Evolutionary conservation across 2,888 invertebrate genomes (phyloP).

Genomic region (Argyresthia goedartella): DNA sequence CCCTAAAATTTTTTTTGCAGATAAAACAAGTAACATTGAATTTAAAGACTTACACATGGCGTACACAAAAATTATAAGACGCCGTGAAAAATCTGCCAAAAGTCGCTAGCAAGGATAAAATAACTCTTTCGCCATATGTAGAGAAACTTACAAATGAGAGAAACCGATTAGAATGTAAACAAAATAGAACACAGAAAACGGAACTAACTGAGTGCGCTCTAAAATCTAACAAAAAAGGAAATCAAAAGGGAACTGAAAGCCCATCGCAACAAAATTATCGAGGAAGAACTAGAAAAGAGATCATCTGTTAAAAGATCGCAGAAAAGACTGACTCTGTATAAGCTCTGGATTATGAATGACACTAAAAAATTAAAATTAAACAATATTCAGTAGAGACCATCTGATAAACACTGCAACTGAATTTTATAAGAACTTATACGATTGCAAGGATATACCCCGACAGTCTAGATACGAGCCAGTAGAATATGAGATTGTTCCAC

Average conservation of each 20-base stretch:
- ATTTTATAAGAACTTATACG: background rate
- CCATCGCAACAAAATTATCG: background rate
- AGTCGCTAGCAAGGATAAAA: background rate
- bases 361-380: background rate
- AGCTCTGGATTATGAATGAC: background rate
- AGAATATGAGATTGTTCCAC: background rate
- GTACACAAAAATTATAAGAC: background rate
- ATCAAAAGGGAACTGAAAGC: no score
- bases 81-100: background rate
- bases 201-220: no score
- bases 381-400: background rate
- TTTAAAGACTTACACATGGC: background rate
- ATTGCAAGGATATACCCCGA: background rate
- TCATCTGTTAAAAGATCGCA: background rate
- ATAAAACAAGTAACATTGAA: no score
- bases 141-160: background rate
- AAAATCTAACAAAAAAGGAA: no score
- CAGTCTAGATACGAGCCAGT: background rate
- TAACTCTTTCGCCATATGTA: background rate
- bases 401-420: background rate
- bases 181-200: background rate
- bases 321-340: background rate
- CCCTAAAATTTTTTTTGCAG: no score
- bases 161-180: background rate
- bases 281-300: background rate